Evolutionary conservation across 2,888 invertebrate genomes (phyloP).

Genomic region (Euplexia lucipara): DNA sequence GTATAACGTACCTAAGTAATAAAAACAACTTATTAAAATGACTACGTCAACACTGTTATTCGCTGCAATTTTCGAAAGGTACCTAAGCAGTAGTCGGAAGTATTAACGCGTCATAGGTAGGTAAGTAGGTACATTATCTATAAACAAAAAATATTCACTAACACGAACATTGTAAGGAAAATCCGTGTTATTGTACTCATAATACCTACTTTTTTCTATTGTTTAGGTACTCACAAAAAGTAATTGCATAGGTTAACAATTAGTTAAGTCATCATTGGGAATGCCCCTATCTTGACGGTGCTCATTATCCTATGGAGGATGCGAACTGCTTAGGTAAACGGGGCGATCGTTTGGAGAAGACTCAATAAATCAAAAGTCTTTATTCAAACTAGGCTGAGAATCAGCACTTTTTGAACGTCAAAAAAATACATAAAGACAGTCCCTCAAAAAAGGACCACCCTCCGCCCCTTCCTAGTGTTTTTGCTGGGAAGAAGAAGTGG

Average conservation of each 20-base stretch:
- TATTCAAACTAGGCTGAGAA: too few relatives aligned
- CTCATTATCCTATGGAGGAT: too few relatives aligned
- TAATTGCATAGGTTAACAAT: conserved; percentile 20
- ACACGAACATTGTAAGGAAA: conserved; percentile 26
- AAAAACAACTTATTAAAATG: too few relatives aligned
- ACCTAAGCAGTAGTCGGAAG: conserved; percentile 34
- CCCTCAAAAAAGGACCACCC: too few relatives aligned
- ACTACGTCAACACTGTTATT: background rate
- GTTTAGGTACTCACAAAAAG: conserved; percentile 13
- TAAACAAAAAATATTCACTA: conserved; percentile 6
- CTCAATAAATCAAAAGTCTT: too few relatives aligned
- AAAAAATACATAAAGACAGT: too few relatives aligned
- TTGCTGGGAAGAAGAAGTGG: too few relatives aligned
- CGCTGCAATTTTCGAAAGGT: background rate
- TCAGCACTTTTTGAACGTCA: too few relatives aligned
- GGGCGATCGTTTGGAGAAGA: too few relatives aligned
- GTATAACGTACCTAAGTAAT: too few relatives aligned
- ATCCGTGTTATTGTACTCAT: conserved; percentile 22
- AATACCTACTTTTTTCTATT: conserved; percentile 19
- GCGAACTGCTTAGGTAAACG: too few relatives aligned
- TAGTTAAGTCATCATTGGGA: background rate
- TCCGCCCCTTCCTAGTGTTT: too few relatives aligned
- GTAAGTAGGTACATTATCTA: conserved; percentile 12
- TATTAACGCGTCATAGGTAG: conserved; percentile 22
- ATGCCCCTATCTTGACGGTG: conserved; percentile 10